A percentile compares a stretch with the other conserved stretches of the same genome.
These are phyloP conservation scores for Formica aserva DNA, from an alignment of 2,888 invertebrate species.

Conservation along the genomic window DNA sequence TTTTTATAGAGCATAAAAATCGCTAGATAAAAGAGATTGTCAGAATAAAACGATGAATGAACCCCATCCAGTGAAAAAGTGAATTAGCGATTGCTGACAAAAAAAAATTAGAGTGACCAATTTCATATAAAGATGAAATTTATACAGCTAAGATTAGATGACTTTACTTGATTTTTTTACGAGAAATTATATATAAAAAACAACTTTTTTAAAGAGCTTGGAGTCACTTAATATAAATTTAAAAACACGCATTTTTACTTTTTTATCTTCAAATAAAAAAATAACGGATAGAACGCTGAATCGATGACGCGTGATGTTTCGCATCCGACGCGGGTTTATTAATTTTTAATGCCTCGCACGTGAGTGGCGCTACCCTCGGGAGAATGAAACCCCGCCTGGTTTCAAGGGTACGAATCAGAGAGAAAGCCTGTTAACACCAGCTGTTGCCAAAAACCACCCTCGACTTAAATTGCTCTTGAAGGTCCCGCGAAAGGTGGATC, in stretches of 20 bases:
- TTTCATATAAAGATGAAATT: not conserved
- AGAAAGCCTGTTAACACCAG: slow-evolving; percentile 78
- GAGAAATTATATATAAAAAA: not conserved
- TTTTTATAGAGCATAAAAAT: not conserved
- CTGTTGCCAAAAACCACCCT: slow-evolving; percentile 77
- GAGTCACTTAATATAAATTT: not conserved
- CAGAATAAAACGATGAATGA: slow-evolving; percentile 15
- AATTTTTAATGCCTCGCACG: slow-evolving; percentile 69
- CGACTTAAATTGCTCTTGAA: slow-evolving; percentile 63
- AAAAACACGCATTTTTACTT: not conserved
- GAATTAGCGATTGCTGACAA: slow-evolving; percentile 34
- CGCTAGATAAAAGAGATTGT: not conserved
- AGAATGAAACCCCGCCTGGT: slow-evolving; percentile 60
- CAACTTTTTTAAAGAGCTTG: not conserved
- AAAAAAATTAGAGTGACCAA: slow-evolving; percentile 41
- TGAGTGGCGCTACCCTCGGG: slow-evolving; percentile 54
- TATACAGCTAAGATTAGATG: not conserved
- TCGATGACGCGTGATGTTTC: slow-evolving; percentile 49
- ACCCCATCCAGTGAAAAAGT: slow-evolving; percentile 52
- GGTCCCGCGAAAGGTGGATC: slow-evolving; percentile 43
- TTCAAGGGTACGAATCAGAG: slow-evolving; percentile 64
- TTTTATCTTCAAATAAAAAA: not conserved
- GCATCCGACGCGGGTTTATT: slow-evolving; percentile 37
- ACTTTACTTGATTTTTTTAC: not conserved
- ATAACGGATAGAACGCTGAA: not conserved